Conservation (phyloP, 2,797 vertebrate genomes). For the Pangasius sanitwongsei region DNA sequence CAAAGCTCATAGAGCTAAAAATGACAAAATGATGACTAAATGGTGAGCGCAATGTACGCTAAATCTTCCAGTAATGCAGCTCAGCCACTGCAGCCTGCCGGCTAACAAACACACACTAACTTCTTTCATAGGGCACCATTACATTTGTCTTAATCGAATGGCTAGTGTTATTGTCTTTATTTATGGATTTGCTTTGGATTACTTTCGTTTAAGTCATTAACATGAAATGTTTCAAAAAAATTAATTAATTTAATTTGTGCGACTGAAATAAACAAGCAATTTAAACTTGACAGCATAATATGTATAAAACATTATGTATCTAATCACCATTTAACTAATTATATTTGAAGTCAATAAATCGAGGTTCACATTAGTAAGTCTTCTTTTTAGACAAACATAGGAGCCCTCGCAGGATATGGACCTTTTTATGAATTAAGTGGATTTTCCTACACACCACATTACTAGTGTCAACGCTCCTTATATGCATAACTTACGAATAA, state of each 20-base stretch:
- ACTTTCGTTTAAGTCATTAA: background rate
- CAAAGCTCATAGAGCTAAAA: background rate
- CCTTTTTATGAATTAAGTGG: background rate
- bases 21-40: background rate
- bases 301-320: background rate
- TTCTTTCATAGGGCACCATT: background rate
- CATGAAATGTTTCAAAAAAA: background rate
- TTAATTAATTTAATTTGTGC: background rate
- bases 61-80: background rate
- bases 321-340: background rate
- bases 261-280: too few relatives aligned
- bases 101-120: background rate
- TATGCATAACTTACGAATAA: background rate
- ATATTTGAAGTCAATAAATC: background rate
- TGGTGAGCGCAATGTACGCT: background rate
- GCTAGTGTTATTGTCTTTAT: background rate
- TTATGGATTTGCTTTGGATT: background rate
- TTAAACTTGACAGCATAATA: background rate
- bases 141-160: background rate
- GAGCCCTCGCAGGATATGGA: background rate
- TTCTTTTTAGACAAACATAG: background rate
- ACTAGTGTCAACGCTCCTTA: background rate
- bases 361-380: background rate
- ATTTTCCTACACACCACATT: background rate
- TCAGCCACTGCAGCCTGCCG: background rate